Evolutionary conservation across 2,888 invertebrate species (phyloP).

Genomic region (Drosophila mayaguana): DNA sequence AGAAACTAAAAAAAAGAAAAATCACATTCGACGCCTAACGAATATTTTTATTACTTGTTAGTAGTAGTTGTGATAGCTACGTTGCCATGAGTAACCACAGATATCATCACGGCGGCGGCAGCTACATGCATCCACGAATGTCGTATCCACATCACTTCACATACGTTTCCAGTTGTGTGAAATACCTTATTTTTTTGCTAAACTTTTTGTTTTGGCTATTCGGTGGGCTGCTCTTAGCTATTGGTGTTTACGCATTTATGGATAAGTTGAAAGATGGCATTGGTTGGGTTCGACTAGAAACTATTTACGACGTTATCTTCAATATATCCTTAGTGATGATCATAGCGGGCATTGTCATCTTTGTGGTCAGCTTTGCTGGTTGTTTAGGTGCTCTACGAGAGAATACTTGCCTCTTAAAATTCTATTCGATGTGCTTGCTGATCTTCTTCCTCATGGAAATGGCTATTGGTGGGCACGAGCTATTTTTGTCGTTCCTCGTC

Average conservation of each 20-base stretch:
- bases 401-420: constrained; percentile 95
- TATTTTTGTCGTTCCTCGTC: too few species aligned
- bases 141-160: constrained; percentile 84
- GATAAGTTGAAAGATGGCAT: constrained; percentile 95
- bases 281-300: constrained; percentile 92
- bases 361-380: constrained; percentile 96
- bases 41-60: constrained; percentile 6
- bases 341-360: constrained; percentile 95
- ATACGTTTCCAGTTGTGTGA: constrained; percentile 85
- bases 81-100: constrained; percentile 83
- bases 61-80: constrained; percentile 16
- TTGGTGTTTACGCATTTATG: constrained; percentile 95
- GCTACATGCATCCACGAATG: constrained; percentile 81
- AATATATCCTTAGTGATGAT: constrained; percentile 96
- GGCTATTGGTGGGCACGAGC: constrained; percentile 87
- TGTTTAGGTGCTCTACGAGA: constrained; percentile 92
- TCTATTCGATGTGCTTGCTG: constrained; percentile 95
- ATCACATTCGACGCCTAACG: constrained; percentile 5
- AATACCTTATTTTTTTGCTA: constrained; percentile 85
- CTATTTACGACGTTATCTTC: constrained; percentile 94
- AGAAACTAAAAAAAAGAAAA: constrained; percentile 24
- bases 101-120: constrained; percentile 82
- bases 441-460: constrained; percentile 96
- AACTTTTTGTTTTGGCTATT: constrained; percentile 90
- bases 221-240: constrained; percentile 93